These are phyloP conservation scores for Drosophila sp. DNA, from an alignment of 1,140 invertebrate genomes.

Conservation along the genomic window DNA sequence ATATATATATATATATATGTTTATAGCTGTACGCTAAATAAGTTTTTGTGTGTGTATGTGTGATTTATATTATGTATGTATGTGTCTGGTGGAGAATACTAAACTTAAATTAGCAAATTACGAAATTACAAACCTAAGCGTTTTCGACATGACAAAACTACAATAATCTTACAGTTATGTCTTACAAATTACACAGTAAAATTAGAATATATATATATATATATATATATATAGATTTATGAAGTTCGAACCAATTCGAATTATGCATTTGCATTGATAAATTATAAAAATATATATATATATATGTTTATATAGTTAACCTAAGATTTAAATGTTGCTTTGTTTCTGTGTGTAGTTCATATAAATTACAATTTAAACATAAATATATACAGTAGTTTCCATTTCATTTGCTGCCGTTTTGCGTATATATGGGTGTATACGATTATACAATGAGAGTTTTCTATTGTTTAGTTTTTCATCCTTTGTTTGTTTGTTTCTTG, in stretches of 20 bases:
- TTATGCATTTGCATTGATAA: conserved; percentile 54
- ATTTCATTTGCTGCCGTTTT: conserved; percentile 23
- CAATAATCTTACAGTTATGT: conserved; percentile 47
- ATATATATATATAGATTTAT: conserved; percentile 49
- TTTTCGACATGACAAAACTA: conserved; percentile 37
- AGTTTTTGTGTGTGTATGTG: conserved; percentile 51
- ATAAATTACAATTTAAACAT: conserved; percentile 66
- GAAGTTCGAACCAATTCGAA: conserved; percentile 59
- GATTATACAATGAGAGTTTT: conserved; percentile 52
- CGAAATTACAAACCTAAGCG: conserved; percentile 54
- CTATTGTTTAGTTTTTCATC: conserved; percentile 24
- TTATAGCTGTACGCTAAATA: conserved; percentile 70
- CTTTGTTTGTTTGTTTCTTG: conserved; percentile 26
- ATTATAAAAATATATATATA: conserved; percentile 75
- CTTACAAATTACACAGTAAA: conserved; percentile 70
- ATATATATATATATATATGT: conserved; percentile 53
- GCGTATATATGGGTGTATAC: conserved; percentile 17
- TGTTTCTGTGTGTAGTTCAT: conserved; percentile 35
- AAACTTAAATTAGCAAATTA: conserved; percentile 55
- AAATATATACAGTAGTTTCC: conserved; percentile 57
- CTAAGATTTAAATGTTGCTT: conserved; percentile 43
- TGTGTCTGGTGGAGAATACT: conserved; percentile 62
- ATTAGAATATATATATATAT: conserved; percentile 38
- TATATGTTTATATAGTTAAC: conserved; percentile 46
- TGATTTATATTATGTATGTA: conserved; percentile 51